Conservation (phyloP, 1,140 invertebrate species). For the Cydia strobilella region DNA sequence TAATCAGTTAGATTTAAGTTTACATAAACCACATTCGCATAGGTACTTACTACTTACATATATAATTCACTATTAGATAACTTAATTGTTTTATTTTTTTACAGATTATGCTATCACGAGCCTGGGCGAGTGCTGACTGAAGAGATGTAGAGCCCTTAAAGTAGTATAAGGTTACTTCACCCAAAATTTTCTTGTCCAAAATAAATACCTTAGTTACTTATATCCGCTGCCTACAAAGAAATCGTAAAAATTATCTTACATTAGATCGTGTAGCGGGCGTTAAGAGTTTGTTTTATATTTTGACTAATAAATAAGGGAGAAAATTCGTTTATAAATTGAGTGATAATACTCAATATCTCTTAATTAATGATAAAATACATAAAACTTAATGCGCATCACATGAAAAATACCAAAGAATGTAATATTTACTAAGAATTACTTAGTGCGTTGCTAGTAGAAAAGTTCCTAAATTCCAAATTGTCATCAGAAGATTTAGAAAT, state of each 20-base stretch:
- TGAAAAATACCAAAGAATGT: conserved; percentile 7
- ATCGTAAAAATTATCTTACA: too few species aligned
- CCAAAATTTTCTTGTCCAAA: conserved; percentile 31
- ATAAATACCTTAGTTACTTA: background rate
- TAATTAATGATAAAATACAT: too few species aligned
- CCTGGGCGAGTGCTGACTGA: conserved; percentile 66
- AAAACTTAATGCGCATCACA: background rate
- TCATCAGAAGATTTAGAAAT: conserved; percentile 15
- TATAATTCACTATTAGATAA: too few species aligned
- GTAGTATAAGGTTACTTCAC: conserved; percentile 40
- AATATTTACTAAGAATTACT: conserved; percentile 20
- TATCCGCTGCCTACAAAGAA: background rate
- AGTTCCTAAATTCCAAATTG: conserved; percentile 50
- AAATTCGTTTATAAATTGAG: too few species aligned
- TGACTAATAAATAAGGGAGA: too few species aligned
- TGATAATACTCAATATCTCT: too few species aligned
- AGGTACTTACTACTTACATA: too few species aligned
- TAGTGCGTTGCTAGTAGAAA: conserved; percentile 37
- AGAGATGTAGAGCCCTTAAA: conserved; percentile 19
- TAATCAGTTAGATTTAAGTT: too few species aligned
- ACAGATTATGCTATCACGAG: conserved; percentile 72
- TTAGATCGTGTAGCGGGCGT: too few species aligned
- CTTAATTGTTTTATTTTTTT: conserved; percentile 39
- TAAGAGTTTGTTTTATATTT: too few species aligned
- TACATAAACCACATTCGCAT: too few species aligned